Evolutionary conservation across 2,888 invertebrate species (phyloP).

Genomic region (Odontomyia ornata): DNA sequence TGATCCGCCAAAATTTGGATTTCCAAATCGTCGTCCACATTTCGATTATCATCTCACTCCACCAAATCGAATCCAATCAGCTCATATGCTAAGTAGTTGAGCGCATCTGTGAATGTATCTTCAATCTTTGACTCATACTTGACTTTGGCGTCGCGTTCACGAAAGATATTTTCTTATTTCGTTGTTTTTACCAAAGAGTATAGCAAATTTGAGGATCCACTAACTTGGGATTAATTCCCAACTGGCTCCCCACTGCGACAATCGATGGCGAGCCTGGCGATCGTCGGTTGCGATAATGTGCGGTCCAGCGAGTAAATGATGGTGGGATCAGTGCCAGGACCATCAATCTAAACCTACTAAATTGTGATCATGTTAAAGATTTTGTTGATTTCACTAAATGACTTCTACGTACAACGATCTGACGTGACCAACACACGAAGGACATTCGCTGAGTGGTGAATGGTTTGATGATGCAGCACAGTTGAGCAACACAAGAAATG

Average conservation of each 20-base stretch:
- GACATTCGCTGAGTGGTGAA: not conserved
- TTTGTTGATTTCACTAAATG: constrained; percentile 26
- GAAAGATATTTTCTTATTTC: not conserved
- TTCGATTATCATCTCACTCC: not conserved
- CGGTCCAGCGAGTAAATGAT: not conserved
- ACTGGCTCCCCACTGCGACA: constrained; percentile 5
- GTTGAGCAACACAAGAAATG: no score
- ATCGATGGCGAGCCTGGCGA: not conserved
- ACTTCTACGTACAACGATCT: constrained; percentile 13
- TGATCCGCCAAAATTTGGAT: not conserved
- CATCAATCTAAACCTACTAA: constrained; percentile 16
- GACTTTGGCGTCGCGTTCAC: not conserved
- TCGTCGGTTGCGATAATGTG: constrained; percentile 2
- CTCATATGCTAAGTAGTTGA: not conserved
- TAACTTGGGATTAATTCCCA: no score
- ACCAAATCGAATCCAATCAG: not conserved
- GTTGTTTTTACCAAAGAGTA: not conserved
- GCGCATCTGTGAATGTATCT: not conserved
- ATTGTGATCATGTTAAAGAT: constrained; percentile 33
- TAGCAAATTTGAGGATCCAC: no score
- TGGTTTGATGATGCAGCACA: not conserved
- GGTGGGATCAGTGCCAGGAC: not conserved
- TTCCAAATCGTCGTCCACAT: not conserved
- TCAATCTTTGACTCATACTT: not conserved
- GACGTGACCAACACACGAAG: constrained; percentile 21